Base-by-base conservation (phyloP, 1,140 invertebrate species). In the Pristionchus pacificus region DNA sequence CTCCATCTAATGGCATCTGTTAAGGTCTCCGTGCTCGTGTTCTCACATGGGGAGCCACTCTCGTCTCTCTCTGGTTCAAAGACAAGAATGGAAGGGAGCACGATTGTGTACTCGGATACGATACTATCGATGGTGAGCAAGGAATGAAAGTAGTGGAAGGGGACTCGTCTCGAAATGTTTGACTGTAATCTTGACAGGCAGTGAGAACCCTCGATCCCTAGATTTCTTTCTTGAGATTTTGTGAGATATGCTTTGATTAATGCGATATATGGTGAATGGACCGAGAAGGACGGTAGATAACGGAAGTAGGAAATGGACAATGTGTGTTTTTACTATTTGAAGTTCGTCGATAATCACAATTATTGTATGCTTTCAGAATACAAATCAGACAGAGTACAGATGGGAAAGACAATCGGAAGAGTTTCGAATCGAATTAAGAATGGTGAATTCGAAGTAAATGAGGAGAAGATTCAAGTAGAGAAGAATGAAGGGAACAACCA, bases 311-410 rank as follows among this genome's bases (percentile, higher is more conserved):
- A n/a, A n/a, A n/a, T n/a, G n/a, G n/a, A n/a, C n/a, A n/a, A n/a
- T n/a, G n/a, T n/a, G n/a, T n/a, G n/a, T n/a, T n/a, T n/a, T n/a
- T n/a, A n/a, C n/a, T n/a, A n/a, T n/a, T n/a, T n/a, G n/a, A n/a
- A n/a, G n/a, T n/a, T n/a, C n/a, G n/a, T n/a, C n/a, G n/a, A n/a
- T n/a, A n/a, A n/a, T n/a, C n/a, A n/a, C n/a, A n/a, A n/a, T n/a
- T n/a, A n/a, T n/a, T n/a, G n/a, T n/a, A n/a, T n/a, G 6, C 38
- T 49, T n/a, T 81, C 77, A 63, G 72, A 78, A 59, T 79, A 79
- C 38, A 49, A 49, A 81, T 81, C 15, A 80, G 68, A 68, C 76
- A 81, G n/a, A 80, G 76, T 30, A 79, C 81, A 32, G 78, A 76
- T 79, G 78, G 62, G 73, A 78, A 66, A 60, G 15, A 77, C 14